Conservation (phyloP, 2,113 vertebrate species). For the Callochromis pleurospilus region DNA sequence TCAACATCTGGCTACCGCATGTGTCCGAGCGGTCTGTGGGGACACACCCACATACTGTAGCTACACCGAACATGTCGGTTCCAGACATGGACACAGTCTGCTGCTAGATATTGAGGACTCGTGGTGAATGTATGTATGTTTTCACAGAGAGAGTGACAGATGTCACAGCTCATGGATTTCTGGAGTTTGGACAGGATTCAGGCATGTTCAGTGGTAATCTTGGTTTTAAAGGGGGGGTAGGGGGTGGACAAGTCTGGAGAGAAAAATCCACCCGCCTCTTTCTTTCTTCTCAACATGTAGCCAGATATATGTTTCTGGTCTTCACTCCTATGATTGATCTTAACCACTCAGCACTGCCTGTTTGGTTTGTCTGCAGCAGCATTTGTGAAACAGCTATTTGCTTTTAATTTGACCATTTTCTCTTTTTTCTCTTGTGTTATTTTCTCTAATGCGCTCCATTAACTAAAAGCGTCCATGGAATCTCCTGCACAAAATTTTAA, state of each 20-base stretch:
- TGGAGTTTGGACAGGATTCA: background rate
- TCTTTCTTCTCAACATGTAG: background rate
- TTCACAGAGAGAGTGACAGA: background rate
- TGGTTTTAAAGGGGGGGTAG: background rate
- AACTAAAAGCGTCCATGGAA: background rate
- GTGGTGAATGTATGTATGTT: background rate
- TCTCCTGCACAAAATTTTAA: background rate
- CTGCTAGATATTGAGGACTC: background rate
- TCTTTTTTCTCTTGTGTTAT: background rate
- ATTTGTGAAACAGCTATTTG: background rate
- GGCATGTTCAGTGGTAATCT: background rate
- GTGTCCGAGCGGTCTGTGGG: slow-evolving; percentile 1
- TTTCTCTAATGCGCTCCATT: background rate
- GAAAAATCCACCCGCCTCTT: background rate
- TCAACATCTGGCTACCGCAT: slow-evolving; percentile 59
- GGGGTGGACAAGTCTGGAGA: background rate
- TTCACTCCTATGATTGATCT: background rate
- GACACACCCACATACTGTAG: background rate
- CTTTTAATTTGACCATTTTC: background rate
- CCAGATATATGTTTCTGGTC: background rate
- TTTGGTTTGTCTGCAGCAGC: background rate
- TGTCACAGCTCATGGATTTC: background rate
- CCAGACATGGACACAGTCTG: background rate
- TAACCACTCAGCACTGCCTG: background rate
- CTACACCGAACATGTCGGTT: background rate